Evolutionary conservation across 1,140 invertebrate species (phyloP).

Genomic region (Mizuhopecten yessoensis): DNA sequence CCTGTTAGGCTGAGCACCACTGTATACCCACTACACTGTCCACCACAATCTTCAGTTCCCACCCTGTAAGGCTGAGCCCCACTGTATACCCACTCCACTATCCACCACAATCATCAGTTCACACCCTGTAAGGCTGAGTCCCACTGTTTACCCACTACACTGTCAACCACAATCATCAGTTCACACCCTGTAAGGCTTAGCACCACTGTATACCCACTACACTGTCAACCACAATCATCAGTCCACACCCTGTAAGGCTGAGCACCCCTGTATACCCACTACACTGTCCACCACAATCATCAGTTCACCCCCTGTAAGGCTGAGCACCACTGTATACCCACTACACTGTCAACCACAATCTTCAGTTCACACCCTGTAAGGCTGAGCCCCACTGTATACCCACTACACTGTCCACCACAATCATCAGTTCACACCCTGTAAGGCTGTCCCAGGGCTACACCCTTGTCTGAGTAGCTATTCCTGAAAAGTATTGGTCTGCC

Average conservation of each 20-base stretch:
- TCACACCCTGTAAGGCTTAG: not conserved
- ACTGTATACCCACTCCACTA: too few species aligned
- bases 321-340: not conserved
- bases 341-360: not conserved
- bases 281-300: not conserved
- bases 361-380: not conserved
- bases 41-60: too few species aligned
- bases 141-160: too few species aligned
- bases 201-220: not conserved
- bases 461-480: not conserved
- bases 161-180: not conserved
- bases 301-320: not conserved
- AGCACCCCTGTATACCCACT: too few species aligned
- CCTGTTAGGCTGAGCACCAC: too few species aligned
- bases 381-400: not conserved
- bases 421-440: not conserved
- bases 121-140: too few species aligned
- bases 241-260: not conserved
- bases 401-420: not conserved
- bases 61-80: too few species aligned
- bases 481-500: not conserved
- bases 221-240: not conserved
- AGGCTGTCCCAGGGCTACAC: conserved; percentile 50
- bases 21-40: too few species aligned
- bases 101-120: too few species aligned